These are phyloP conservation scores for Ginglymostoma cirratum DNA, from an alignment of 2,113 vertebrate species.

Conservation along the genomic window DNA sequence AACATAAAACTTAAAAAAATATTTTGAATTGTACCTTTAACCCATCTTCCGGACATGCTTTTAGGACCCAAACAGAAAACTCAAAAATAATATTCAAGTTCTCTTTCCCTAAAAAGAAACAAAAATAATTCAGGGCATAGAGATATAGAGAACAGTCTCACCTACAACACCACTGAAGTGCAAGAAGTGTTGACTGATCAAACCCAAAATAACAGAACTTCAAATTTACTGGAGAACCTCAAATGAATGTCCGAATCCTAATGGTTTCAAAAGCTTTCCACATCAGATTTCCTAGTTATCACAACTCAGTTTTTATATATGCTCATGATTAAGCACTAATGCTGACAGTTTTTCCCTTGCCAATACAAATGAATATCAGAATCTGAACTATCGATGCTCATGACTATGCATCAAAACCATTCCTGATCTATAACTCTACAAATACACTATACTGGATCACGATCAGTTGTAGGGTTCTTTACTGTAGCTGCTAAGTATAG, in stretches of 20 bases:
- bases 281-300: background rate
- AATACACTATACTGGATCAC: background rate
- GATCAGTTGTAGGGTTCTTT: background rate
- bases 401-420: background rate
- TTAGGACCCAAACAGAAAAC: conserved; percentile 91
- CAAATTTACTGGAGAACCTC: background rate
- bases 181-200: background rate
- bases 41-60: conserved; percentile 87
- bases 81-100: conserved; percentile 89
- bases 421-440: background rate
- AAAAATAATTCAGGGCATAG: background rate
- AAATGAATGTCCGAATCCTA: background rate
- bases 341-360: background rate
- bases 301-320: background rate
- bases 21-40: conserved; percentile 68
- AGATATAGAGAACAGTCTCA: background rate
- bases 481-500: background rate
- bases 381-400: background rate
- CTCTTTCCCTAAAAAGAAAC: conserved; percentile 65
- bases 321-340: background rate
- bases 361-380: background rate
- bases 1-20: background rate
- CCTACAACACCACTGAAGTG: background rate
- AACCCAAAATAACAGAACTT: background rate
- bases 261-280: background rate